These are phyloP conservation scores for Phallusia fumigata DNA, from an alignment of 23 tunicate species.

Conservation along the genomic window DNA sequence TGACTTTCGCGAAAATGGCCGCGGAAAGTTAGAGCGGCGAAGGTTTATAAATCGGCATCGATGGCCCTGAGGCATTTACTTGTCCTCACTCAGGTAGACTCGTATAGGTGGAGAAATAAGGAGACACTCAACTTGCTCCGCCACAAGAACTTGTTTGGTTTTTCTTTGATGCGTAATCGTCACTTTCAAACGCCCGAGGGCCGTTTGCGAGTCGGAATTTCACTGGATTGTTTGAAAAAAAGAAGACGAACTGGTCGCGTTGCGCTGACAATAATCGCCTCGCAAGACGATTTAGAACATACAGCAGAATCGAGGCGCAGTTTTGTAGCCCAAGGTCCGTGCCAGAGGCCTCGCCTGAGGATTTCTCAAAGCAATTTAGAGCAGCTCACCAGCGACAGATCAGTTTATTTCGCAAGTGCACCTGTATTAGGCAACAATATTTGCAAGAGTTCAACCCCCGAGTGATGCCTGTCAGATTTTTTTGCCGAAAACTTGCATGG, in stretches of 20 bases:
- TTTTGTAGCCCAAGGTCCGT: constrained; percentile 46
- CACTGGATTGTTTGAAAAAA: constrained; percentile 3
- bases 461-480: no score
- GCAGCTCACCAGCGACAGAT: constrained; percentile 26
- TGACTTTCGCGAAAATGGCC: not conserved
- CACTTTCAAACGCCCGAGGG: not conserved
- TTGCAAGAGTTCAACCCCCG: not conserved
- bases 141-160: not conserved
- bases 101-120: not conserved
- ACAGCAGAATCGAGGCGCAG: not conserved
- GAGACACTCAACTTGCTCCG: not conserved
- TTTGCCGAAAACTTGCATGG: no score
- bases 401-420: constrained; percentile 49
- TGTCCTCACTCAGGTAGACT: not conserved
- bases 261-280: not conserved
- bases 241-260: not conserved
- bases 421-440: constrained; percentile 3
- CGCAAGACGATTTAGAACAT: not conserved
- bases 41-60: not conserved
- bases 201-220: not conserved
- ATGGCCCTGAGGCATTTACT: not conserved
- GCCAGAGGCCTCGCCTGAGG: constrained; percentile 72
- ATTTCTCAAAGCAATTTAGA: constrained; percentile 32
- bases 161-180: constrained; percentile 1
- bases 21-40: not conserved